A percentile compares a stretch with the other conserved stretches of the same genome.
Evolutionary conservation across 2,797 vertebrate species (phyloP).

Genomic region (Rallus crepitans): DNA sequence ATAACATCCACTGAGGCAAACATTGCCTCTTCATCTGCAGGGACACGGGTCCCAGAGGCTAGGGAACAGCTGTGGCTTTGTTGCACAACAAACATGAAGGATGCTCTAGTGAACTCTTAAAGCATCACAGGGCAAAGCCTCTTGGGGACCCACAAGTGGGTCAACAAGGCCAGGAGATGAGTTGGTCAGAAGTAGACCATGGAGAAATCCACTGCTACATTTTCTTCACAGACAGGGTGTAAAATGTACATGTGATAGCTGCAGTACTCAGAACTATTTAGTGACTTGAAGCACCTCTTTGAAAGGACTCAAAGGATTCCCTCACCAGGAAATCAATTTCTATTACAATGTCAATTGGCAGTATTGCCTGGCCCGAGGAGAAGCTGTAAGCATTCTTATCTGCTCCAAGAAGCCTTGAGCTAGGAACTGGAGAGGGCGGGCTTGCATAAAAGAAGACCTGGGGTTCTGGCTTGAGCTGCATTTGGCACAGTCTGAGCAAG

Average conservation of each 20-base stretch:
- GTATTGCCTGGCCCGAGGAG: neutral
- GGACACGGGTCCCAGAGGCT: slow-evolving; percentile 22
- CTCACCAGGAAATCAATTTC: neutral
- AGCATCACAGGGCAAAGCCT: neutral
- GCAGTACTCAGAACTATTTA: neutral
- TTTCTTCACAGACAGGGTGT: neutral
- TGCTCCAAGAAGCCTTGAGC: neutral
- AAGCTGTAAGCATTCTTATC: neutral
- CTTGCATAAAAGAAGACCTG: neutral
- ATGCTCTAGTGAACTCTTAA: slow-evolving; percentile 5
- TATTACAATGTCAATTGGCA: neutral
- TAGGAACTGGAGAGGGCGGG: neutral
- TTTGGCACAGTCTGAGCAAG: neutral
- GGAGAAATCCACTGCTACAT: neutral
- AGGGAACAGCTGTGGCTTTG: slow-evolving; percentile 46
- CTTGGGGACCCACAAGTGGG: neutral
- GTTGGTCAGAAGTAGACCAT: neutral
- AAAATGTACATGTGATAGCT: neutral
- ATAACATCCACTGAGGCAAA: slow-evolving; percentile 34
- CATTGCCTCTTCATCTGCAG: neutral
- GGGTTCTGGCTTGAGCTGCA: neutral
- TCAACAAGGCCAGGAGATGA: neutral
- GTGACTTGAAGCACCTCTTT: neutral
- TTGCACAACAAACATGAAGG: neutral
- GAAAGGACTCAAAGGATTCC: neutral